Conservation (phyloP, 2,113 vertebrate genomes). For the Osmerus mordax region DNA sequence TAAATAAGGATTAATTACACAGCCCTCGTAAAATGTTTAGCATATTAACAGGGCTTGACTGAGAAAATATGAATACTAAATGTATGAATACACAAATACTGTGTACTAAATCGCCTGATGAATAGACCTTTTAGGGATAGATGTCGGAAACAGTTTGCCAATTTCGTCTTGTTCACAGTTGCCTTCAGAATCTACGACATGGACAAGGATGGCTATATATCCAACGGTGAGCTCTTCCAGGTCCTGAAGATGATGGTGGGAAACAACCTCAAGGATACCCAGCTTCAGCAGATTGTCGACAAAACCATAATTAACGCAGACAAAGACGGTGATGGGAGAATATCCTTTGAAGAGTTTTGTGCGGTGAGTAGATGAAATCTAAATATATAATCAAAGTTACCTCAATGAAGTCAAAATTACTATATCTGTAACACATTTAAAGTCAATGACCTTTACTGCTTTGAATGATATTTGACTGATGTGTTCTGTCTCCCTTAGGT, state of each 20-base stretch:
- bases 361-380: conserved; percentile 73
- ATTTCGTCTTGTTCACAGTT: conserved; percentile 59
- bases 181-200: conserved; percentile 91
- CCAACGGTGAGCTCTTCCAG: conserved; percentile 90
- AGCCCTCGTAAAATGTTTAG: too few species aligned
- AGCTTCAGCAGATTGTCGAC: conserved; percentile 92
- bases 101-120: background rate
- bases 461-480: background rate
- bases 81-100: too few species aligned
- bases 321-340: conserved; percentile 90
- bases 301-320: conserved; percentile 95
- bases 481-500: conserved; percentile 72
- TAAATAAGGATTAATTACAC: too few species aligned
- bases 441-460: background rate
- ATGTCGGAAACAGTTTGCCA: background rate
- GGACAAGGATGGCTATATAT: conserved; percentile 92
- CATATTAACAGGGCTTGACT: too few species aligned
- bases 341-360: conserved; percentile 94
- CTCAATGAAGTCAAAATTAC: too few species aligned
- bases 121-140: background rate
- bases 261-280: conserved; percentile 92
- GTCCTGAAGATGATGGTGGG: conserved; percentile 95
- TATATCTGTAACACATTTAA: background rate
- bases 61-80: background rate
- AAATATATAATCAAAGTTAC: too few species aligned